Conservation (phyloP, 2,888 invertebrate genomes). For the Drosophila kanekoi region DNA sequence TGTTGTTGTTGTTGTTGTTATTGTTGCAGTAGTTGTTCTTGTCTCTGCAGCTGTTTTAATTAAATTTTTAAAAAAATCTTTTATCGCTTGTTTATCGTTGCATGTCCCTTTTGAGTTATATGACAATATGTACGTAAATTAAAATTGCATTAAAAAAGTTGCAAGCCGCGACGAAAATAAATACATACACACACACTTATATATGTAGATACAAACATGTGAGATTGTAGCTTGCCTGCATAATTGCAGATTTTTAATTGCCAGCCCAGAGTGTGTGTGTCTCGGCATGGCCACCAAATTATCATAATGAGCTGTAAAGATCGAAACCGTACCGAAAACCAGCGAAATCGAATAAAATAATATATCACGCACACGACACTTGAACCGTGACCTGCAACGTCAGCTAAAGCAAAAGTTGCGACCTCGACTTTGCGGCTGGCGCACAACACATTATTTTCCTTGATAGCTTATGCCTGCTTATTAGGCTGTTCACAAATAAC, state of each 20-base stretch:
- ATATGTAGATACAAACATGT: constrained; percentile 5
- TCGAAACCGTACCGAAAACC: constrained; percentile 25
- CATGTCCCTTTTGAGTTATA: constrained; percentile 58
- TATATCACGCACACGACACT: constrained; percentile 56
- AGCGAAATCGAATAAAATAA: constrained; percentile 49
- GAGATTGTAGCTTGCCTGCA: constrained; percentile 63
- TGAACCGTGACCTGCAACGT: constrained; percentile 47
- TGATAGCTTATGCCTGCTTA: background rate
- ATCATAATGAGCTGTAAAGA: constrained; percentile 65
- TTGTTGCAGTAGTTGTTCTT: constrained; percentile 14
- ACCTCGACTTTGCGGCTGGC: constrained; percentile 31
- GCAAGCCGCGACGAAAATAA: constrained; percentile 29
- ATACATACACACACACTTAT: background rate
- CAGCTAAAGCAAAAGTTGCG: constrained; percentile 37
- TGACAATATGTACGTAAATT: constrained; percentile 76
- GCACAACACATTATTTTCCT: constrained; percentile 1
- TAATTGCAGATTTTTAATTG: constrained; percentile 76
- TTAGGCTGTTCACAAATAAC: constrained; percentile 3
- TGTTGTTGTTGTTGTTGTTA: constrained; percentile 26
- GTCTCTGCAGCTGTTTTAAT: constrained; percentile 69
- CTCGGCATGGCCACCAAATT: constrained; percentile 61
- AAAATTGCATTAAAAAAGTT: constrained; percentile 65
- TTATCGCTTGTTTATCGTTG: constrained; percentile 75
- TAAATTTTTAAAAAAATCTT: constrained; percentile 79
- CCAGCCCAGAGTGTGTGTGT: constrained; percentile 56